Base-by-base conservation (phyloP, 2,797 vertebrate species). In the Urosaurus nigricauda region DNA sequence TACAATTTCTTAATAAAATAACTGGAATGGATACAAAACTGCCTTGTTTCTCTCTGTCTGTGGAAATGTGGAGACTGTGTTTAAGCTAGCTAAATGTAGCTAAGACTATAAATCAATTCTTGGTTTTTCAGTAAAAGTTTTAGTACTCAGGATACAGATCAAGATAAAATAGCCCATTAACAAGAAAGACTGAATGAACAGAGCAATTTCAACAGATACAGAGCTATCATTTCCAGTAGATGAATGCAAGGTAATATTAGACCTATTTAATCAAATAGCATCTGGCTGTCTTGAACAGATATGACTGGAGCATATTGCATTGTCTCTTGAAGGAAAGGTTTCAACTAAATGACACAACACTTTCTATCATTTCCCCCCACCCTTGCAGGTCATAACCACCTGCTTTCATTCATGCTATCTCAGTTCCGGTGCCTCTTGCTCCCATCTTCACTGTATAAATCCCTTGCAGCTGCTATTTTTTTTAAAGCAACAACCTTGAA, bases 161-260 rank as follows among this genome's bases (percentile, higher is more conserved):
- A 91, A 92, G 94, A 94, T 95, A 93, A 93, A 96, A 88, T 56
- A 82, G 37, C 84, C 91, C 89, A 24, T 94, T 95, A 94, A 95
- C 88, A 93, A 90, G 74, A 74, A 63, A 94, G 84, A 84, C 86
- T 92, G 88, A 90, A 92, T 78, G 93, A 95, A 94, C 53, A 92
- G 92, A 93, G 89, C 85, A 83, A 93, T 94, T 95, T 93, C 91
- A 93, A 91, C 89, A 91, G 90, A 60, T 88, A 79, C 94, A 94
- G 94, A 89, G 70, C 92, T 91, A 89, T 91, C 88, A 78, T 91
- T 89, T 94, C 74, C 85, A 83, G 85, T 94, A 92, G 87, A 80
- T 89, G 75, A 95, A 86, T 87, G 89, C 87, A 94, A 93, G 87
- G 68, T 37, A 88, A 63, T 93, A 74, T 93, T 80, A 93, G 91